These are phyloP conservation scores for Enteromius mattozi DNA, from an alignment of 2,797 vertebrate species.

Conservation along the genomic window DNA sequence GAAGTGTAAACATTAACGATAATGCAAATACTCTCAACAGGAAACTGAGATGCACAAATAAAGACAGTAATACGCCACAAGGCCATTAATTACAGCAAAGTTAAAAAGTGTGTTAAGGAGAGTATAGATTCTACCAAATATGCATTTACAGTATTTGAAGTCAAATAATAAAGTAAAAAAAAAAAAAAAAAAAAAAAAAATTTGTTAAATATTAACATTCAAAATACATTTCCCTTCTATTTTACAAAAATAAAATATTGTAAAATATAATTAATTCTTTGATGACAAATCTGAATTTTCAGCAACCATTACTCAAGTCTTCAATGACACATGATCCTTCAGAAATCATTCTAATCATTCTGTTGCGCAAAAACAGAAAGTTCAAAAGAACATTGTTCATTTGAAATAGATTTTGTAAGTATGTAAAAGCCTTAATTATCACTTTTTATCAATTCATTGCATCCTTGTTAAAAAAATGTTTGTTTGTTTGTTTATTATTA, in stretches of 20 bases:
- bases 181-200: background rate
- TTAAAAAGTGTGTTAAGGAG: background rate
- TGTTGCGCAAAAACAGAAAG: no score
- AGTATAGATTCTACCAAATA: background rate
- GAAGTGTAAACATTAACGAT: conserved; percentile 15
- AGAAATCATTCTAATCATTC: background rate
- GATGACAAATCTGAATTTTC: background rate
- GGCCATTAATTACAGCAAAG: background rate
- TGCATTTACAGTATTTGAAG: background rate
- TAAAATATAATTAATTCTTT: background rate
- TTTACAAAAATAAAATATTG: background rate
- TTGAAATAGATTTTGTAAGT: background rate
- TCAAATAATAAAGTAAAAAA: background rate
- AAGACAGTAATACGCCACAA: background rate
- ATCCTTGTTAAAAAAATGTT: background rate
- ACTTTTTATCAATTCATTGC: background rate
- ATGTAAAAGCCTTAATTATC: background rate
- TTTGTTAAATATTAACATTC: background rate
- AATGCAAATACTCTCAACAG: conserved; percentile 14
- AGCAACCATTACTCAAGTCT: background rate
- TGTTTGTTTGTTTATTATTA: background rate
- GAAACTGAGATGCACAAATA: background rate
- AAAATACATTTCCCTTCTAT: background rate
- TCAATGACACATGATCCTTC: background rate
- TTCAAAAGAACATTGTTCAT: background rate